Base-by-base conservation (phyloP, 1,140 invertebrate genomes). In the Achatina immaculata region DNA sequence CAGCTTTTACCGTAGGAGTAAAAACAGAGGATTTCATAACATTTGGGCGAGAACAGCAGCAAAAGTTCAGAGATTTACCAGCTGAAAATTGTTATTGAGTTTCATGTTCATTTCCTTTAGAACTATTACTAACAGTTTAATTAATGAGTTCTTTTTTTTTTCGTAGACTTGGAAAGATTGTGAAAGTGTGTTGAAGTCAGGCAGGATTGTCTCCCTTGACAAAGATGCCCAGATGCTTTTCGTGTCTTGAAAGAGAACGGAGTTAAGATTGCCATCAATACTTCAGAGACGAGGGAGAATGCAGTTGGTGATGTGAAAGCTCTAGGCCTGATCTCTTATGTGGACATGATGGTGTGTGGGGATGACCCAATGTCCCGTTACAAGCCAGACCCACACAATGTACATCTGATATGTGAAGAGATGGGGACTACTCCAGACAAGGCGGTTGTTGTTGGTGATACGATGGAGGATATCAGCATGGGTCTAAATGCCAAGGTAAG, bases 191-290 rank as follows among this genome's bases (percentile, higher is more conserved):
- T 66, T 87, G 36, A 51, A 66, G 58, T 74, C 82, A 28, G 82
- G 84, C 9, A 80, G 75, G 71, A 72, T 84, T 1, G 34, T 51
- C 34, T 36, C 76, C 19, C 66, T 87, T 38, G 84, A 86, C 73
- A 78, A 76, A 55, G 82, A 86, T 48, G 81, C 83, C 34, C 80
- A 85, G 65, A 62, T 65, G 75, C 75, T 92, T 24, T 92, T 93
- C 82, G 88, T 62, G 82, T 82, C 21, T 83, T 93, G 42, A 89
- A 89, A 78, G 75, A 86, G 34, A 85, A 87, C 79, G 89, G 89
- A 21, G 84, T 92, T 6, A 92, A 92, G 83, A 90, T 93, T 69
- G 92, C 92, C 43, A 88, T 93, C 40, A 91, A 90, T 83, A 92
- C 92, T 4, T 86, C 88, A 28, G 91, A 91, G 62, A 85, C 79